phyloP scores from a whole-genome alignment of 2,113 vertebrate genomes.

The Etia nguti region DNA sequence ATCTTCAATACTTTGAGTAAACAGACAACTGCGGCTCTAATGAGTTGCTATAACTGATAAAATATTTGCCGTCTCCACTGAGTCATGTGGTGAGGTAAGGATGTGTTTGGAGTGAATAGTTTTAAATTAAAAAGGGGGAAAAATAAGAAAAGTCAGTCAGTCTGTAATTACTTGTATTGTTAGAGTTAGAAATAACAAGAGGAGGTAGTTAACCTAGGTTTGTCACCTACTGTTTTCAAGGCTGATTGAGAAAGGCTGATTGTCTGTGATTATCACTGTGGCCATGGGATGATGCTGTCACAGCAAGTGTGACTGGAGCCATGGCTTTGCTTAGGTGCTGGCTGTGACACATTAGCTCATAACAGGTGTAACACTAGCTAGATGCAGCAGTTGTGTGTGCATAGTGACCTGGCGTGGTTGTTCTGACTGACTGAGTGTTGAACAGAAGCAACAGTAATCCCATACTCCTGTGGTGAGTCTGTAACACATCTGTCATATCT shows the following conservation, averaged over 20 bases:
- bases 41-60: background rate
- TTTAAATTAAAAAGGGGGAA: background rate
- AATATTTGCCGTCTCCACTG: background rate
- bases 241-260: background rate
- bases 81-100: background rate
- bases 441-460: background rate
- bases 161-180: background rate
- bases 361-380: background rate
- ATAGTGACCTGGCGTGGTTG: background rate
- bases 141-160: background rate
- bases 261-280: background rate
- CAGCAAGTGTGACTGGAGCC: background rate
- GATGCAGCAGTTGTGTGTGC: background rate
- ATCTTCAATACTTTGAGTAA: background rate
- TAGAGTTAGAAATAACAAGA: background rate
- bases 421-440: background rate
- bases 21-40: background rate
- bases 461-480: background rate
- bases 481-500: background rate
- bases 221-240: background rate
- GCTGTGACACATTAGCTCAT: background rate
- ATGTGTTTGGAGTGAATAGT: background rate
- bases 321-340: background rate
- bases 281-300: background rate
- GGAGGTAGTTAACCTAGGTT: background rate